phyloP scores from a whole-genome alignment of 2,797 vertebrate genomes.

The Falco columbarius region DNA sequence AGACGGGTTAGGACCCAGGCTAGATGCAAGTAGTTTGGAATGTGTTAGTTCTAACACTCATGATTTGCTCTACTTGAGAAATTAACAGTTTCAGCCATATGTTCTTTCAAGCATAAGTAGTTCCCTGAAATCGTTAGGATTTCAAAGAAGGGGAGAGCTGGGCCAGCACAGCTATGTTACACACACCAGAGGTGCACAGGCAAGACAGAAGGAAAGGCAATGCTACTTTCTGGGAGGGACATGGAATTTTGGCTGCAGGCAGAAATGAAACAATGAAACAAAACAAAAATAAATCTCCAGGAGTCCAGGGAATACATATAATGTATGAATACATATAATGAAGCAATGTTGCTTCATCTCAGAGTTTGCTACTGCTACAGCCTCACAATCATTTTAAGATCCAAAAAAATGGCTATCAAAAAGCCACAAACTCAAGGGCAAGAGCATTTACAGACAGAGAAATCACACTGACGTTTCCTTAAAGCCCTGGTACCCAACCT shows the following conservation, averaged over 20 bases:
- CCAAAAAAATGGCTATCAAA: neutral
- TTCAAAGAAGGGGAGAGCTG: neutral
- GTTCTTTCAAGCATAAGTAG: neutral
- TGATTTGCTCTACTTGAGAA: neutral
- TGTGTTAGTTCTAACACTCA: neutral
- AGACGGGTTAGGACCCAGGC: neutral
- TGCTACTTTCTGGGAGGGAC: neutral
- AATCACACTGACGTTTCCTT: neutral
- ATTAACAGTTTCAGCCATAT: neutral
- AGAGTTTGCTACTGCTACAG: neutral
- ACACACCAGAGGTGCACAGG: accelerated
- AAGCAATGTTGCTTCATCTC: neutral
- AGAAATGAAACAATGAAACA: neutral
- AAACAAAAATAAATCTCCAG: neutral
- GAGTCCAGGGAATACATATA: neutral
- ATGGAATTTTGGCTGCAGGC: neutral
- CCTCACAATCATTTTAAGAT: neutral
- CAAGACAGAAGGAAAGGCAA: neutral
- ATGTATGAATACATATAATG: neutral
- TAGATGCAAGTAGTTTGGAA: neutral
- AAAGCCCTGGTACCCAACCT: neutral
- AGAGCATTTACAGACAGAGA: neutral
- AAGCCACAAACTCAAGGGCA: neutral
- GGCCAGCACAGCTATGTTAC: neutral
- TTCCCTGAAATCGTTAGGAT: neutral